These are phyloP conservation scores for Standfussiana lucernea DNA, from an alignment of 2,888 invertebrate genomes.

Conservation along the genomic window DNA sequence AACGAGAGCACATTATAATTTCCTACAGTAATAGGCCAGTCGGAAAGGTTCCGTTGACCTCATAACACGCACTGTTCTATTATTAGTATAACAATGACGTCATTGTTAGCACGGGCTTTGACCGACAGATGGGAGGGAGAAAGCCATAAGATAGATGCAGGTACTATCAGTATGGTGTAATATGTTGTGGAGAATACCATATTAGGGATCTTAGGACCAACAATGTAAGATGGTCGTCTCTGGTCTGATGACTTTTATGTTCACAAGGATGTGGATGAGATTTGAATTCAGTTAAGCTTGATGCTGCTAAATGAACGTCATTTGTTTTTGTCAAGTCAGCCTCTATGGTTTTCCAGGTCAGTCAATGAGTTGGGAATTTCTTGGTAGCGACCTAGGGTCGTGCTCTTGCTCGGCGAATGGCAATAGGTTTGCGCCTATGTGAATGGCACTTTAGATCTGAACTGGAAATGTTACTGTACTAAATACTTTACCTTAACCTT, in stretches of 20 bases:
- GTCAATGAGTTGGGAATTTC: background rate
- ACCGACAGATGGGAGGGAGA: conserved; percentile 14
- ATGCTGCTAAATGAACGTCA: background rate
- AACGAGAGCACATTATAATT: conserved; percentile 31
- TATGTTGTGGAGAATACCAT: background rate
- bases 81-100: conserved; percentile 58
- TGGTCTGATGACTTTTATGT: background rate
- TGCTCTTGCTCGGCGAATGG: background rate
- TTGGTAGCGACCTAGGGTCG: too few relatives aligned
- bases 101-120: conserved; percentile 28
- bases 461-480: background rate
- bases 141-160: background rate
- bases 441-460: background rate
- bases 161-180: background rate
- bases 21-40: conserved; percentile 21
- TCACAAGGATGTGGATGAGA: background rate
- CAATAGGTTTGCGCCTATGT: background rate
- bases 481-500: too few relatives aligned
- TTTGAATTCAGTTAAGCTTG: background rate
- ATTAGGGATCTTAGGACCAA: background rate
- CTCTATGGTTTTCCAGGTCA: background rate
- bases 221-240: background rate
- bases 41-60: conserved; percentile 61
- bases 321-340: background rate
- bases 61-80: conserved; percentile 63